These are phyloP conservation scores for Probosciger aterrimus DNA, from an alignment of 2,113 vertebrate genomes.

Conservation along the genomic window DNA sequence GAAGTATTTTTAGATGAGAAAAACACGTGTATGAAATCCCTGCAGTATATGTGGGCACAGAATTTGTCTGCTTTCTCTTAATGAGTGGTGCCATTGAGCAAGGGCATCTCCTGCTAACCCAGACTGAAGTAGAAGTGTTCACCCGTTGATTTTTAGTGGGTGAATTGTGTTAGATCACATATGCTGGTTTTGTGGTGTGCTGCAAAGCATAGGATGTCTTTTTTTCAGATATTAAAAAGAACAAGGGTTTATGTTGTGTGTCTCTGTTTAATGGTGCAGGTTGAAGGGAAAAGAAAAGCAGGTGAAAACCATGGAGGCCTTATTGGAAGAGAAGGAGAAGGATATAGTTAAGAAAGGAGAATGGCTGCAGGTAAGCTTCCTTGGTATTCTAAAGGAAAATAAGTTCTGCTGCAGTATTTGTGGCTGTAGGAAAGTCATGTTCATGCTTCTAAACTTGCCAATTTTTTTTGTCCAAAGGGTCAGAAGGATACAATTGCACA, in stretches of 20 bases:
- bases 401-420: not conserved
- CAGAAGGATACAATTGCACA: constrained; percentile 73
- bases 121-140: not conserved
- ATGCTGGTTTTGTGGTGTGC: not conserved
- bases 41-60: not conserved
- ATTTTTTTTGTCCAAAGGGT: constrained; percentile 45
- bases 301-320: constrained; percentile 70
- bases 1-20: not conserved
- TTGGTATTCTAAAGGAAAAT: not conserved
- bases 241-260: not conserved
- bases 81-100: not conserved
- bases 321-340: constrained; percentile 75
- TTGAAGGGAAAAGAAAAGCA: constrained; percentile 78
- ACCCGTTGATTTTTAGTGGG: not conserved
- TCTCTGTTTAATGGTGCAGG: constrained; percentile 55
- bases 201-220: not conserved
- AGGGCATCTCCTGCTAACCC: not conserved
- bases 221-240: not conserved
- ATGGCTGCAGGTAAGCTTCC: constrained; percentile 70
- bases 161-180: not conserved
- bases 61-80: not conserved
- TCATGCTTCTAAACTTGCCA: not conserved
- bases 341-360: constrained; percentile 66
- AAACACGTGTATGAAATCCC: not conserved
- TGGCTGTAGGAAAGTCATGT: not conserved